A percentile compares a stretch with the other conserved stretches of the same genome.
phyloP scores from a whole-genome alignment of 2,797 vertebrate genomes.

The Yasuhikotakia modesta region DNA sequence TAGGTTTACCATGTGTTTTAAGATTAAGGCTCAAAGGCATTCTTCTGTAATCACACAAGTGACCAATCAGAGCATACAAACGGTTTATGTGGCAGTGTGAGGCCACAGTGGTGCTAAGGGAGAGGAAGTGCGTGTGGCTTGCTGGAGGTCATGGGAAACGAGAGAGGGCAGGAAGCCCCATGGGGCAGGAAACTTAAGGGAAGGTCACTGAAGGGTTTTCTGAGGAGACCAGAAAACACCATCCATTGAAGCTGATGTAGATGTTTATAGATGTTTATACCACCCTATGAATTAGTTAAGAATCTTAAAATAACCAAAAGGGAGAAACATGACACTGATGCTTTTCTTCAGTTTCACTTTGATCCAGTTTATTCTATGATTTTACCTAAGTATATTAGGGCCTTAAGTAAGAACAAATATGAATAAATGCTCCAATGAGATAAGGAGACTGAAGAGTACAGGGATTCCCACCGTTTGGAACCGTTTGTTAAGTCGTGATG shows the following conservation, averaged over 20 bases:
- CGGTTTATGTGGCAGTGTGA: slow-evolving; percentile 15
- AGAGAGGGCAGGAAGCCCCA: slow-evolving; percentile 55
- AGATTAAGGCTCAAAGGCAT: not conserved
- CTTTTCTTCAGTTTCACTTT: not conserved
- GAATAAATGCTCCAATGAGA: too few relatives aligned
- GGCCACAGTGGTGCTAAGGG: slow-evolving; percentile 60
- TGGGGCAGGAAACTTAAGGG: slow-evolving; percentile 50
- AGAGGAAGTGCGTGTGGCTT: slow-evolving; percentile 71
- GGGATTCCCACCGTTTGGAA: too few relatives aligned
- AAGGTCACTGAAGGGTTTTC: slow-evolving; percentile 46
- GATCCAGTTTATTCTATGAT: too few relatives aligned
- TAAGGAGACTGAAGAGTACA: too few relatives aligned
- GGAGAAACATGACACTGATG: slow-evolving; percentile 27
- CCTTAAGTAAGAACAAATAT: too few relatives aligned
- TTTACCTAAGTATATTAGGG: too few relatives aligned
- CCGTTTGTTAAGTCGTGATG: too few relatives aligned
- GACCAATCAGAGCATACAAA: slow-evolving; percentile 8
- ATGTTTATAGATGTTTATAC: slow-evolving; percentile 55
- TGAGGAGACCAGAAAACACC: not conserved
- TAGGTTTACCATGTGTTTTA: too few relatives aligned
- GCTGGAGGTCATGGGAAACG: slow-evolving; percentile 78
- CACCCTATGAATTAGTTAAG: slow-evolving; percentile 64
- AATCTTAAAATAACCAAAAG: slow-evolving; percentile 63
- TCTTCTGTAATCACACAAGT: slow-evolving; percentile 12
- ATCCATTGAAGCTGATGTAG: slow-evolving; percentile 1